A percentile compares a stretch with the other conserved stretches of the same genome.
Evolutionary conservation across 2,797 vertebrate genomes (phyloP).

Genomic region (Enteromius unitaeniatus): DNA sequence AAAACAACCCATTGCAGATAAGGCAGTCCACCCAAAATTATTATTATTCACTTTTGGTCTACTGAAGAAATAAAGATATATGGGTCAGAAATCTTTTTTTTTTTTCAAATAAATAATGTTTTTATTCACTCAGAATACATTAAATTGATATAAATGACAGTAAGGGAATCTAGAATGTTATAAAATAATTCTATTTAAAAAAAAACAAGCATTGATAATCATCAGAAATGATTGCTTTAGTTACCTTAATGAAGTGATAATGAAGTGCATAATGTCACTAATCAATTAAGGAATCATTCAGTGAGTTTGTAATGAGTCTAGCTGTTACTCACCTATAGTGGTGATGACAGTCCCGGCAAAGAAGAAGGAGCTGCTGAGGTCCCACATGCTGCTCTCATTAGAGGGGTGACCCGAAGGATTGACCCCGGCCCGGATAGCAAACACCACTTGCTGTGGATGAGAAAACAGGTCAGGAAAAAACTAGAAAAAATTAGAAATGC

Average conservation of each 20-base stretch:
- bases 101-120: neutral
- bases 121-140: neutral
- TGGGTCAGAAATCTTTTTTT: neutral
- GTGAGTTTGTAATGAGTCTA: neutral
- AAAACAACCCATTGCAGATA: neutral
- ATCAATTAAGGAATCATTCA: neutral
- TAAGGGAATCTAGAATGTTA: neutral
- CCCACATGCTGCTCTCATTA: slow-evolving; percentile 95
- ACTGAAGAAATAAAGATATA: neutral
- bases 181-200: neutral
- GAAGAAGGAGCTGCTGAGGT: slow-evolving; percentile 97
- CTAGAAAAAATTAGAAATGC: neutral
- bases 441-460: slow-evolving; percentile 88
- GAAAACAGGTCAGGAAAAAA: slow-evolving; percentile 11
- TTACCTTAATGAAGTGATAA: neutral
- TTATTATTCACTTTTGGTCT: neutral
- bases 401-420: slow-evolving; percentile 89
- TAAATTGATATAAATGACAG: neutral
- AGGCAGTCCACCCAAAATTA: neutral
- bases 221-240: neutral
- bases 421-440: slow-evolving; percentile 93
- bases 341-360: slow-evolving; percentile 98
- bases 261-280: neutral
- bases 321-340: slow-evolving; percentile 88
- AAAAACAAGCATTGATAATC: neutral